phyloP scores from a whole-genome alignment of 2,888 invertebrate species.

The Pemphredon lugubris region DNA sequence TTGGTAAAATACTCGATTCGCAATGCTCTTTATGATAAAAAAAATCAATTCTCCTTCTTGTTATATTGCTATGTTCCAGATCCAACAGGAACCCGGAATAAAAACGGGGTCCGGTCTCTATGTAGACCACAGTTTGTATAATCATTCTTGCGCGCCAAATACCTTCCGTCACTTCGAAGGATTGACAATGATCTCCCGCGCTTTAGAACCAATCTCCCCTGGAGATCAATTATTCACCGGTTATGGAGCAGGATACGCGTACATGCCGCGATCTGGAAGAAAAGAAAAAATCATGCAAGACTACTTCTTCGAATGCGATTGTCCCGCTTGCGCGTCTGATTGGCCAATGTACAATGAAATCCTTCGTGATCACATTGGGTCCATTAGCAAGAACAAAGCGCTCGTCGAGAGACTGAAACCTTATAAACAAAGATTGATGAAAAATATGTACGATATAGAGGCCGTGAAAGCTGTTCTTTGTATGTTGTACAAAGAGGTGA shows the following conservation, averaged over 20 bases:
- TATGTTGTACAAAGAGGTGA: conserved; percentile 70
- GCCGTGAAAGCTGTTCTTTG: conserved; percentile 74
- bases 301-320: conserved; percentile 77
- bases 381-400: conserved; percentile 71
- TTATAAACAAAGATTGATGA: conserved; percentile 70
- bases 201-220: conserved; percentile 72
- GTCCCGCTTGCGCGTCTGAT: conserved; percentile 72
- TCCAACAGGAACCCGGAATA: conserved; percentile 77
- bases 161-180: conserved; percentile 78
- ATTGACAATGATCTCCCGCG: conserved; percentile 77
- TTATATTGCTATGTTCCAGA: too few species aligned
- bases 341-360: conserved; percentile 77
- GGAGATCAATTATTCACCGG: conserved; percentile 79
- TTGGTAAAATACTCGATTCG: conserved; percentile 74
- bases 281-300: conserved; percentile 74
- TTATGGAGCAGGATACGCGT: conserved; percentile 78
- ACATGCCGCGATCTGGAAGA: conserved; percentile 69
- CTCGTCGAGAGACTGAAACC: conserved; percentile 74
- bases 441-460: conserved; percentile 77
- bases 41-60: too few species aligned
- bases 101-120: conserved; percentile 78
- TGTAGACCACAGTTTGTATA: conserved; percentile 75
- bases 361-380: conserved; percentile 73
- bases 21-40: too few species aligned
- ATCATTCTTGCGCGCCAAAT: conserved; percentile 78